Evolutionary conservation across 2,113 vertebrate genomes (phyloP).

Genomic region (Ivindomyrus marchei): DNA sequence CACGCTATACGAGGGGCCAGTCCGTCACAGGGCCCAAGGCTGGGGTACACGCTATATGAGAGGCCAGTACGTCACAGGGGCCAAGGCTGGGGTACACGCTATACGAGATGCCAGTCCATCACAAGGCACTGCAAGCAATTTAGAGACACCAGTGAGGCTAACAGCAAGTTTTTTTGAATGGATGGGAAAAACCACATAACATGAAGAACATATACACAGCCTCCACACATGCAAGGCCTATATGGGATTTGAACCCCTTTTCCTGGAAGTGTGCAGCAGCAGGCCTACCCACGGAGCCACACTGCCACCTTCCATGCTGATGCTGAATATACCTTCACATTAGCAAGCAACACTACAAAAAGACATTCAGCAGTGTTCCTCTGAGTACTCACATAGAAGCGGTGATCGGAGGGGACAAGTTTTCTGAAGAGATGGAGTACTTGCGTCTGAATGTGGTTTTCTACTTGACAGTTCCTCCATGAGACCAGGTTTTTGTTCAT

Average conservation of each 20-base stretch:
- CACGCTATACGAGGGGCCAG: too few relatives aligned
- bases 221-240: background rate
- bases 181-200: background rate
- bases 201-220: background rate
- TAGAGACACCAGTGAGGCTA: background rate
- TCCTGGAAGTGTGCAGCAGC: background rate
- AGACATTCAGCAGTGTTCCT: background rate
- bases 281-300: background rate
- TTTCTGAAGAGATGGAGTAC: slow-evolving; percentile 36
- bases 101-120: background rate
- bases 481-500: slow-evolving; percentile 23
- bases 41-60: too few relatives aligned
- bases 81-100: background rate
- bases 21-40: too few relatives aligned
- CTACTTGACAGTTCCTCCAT: slow-evolving; percentile 22
- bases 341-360: background rate
- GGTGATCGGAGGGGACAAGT: slow-evolving; percentile 52
- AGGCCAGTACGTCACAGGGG: too few relatives aligned
- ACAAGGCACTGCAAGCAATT: background rate
- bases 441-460: slow-evolving; percentile 27
- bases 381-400: slow-evolving; percentile 52
- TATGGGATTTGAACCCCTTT: background rate
- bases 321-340: background rate
- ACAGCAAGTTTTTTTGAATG: background rate
- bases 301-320: background rate